These are phyloP conservation scores for Gymnocephalus cernua DNA, from an alignment of 2,113 vertebrate genomes.

Conservation along the genomic window DNA sequence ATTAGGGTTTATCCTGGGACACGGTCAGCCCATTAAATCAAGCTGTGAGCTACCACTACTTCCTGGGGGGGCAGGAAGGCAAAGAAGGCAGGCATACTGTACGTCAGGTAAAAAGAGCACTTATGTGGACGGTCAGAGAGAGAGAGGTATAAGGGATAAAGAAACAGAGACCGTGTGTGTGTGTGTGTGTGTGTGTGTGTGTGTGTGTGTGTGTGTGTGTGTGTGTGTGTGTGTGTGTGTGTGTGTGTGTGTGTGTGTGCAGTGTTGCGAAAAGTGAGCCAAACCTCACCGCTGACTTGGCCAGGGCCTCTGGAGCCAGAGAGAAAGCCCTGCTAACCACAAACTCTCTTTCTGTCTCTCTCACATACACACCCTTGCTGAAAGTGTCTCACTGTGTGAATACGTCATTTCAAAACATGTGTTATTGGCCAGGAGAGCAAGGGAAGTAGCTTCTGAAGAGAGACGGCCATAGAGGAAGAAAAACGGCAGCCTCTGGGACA, in stretches of 20 bases:
- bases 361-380: constrained; percentile 53
- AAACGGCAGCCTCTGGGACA: constrained; percentile 36
- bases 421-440: constrained; percentile 56
- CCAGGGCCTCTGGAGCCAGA: constrained; percentile 84
- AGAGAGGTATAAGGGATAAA: constrained; percentile 40
- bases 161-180: constrained; percentile 46
- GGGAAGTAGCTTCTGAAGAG: constrained; percentile 60
- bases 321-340: constrained; percentile 80
- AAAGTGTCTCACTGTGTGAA: constrained; percentile 73
- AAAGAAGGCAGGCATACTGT: constrained; percentile 17
- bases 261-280: constrained; percentile 65
- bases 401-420: constrained; percentile 79
- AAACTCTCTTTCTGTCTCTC: constrained; percentile 63
- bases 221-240: constrained; percentile 53
- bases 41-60: constrained; percentile 46
- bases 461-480: constrained; percentile 25
- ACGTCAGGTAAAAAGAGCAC: constrained; percentile 43
- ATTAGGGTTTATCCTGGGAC: constrained; percentile 60
- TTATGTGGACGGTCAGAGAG: constrained; percentile 47
- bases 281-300: constrained; percentile 84
- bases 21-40: constrained; percentile 46
- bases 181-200: constrained; percentile 45
- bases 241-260: constrained; percentile 44
- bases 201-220: constrained; percentile 48
- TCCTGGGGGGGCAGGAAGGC: constrained; percentile 40